Evolutionary conservation across 2,888 invertebrate genomes (phyloP).

Genomic region (Dyspetes luteomarginatus): DNA sequence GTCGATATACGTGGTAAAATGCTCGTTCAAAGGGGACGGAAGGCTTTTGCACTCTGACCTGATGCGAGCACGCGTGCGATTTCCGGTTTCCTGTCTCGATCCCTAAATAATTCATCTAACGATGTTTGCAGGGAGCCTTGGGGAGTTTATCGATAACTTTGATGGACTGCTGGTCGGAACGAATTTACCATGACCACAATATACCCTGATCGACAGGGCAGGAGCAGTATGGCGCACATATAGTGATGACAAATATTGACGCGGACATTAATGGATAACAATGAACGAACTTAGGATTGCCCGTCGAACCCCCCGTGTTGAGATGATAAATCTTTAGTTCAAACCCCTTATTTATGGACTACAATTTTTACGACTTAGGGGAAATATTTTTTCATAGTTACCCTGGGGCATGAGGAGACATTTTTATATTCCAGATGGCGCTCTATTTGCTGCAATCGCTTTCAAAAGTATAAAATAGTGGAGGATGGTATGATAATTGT

Average conservation of each 20-base stretch:
- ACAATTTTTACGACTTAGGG: neutral
- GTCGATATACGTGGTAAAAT: neutral
- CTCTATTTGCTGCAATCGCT: too few relatives aligned
- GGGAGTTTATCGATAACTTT: neutral
- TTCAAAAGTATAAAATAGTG: too few relatives aligned
- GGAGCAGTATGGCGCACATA: neutral
- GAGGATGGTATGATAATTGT: too few relatives aligned
- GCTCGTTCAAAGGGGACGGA: neutral
- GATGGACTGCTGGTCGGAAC: slow-evolving; percentile 1
- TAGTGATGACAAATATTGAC: slow-evolving; percentile 29
- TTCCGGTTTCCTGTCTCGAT: slow-evolving; percentile 7
- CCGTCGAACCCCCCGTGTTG: neutral
- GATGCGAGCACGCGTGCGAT: slow-evolving; percentile 1
- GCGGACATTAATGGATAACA: neutral
- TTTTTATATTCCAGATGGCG: too few relatives aligned
- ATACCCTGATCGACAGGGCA: neutral
- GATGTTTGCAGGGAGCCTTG: neutral
- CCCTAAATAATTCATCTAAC: neutral
- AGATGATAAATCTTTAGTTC: neutral
- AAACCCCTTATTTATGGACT: neutral
- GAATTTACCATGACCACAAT: slow-evolving; percentile 11
- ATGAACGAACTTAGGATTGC: neutral
- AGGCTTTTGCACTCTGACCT: neutral
- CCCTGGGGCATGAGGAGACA: too few relatives aligned
- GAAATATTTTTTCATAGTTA: too few relatives aligned